A percentile compares a stretch with the other conserved stretches of the same genome.
phyloP scores from a whole-genome alignment of 2,797 vertebrate genomes.

The Synaphobranchus kaupii region DNA sequence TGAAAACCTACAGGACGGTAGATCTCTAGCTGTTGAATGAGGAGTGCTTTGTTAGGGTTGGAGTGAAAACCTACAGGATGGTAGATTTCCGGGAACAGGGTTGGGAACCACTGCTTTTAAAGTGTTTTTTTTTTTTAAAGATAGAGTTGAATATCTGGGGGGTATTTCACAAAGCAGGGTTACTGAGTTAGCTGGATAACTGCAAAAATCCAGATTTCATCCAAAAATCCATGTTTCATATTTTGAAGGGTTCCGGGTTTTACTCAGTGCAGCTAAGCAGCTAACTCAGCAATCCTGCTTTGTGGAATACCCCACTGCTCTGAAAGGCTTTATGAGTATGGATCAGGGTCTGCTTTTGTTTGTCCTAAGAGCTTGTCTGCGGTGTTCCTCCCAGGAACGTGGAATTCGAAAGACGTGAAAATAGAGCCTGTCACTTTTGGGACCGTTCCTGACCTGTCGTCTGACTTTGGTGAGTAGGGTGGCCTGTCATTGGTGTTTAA shows the following conservation, averaged over 20 bases:
- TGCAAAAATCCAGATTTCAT: too few species aligned
- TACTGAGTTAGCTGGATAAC: too few species aligned
- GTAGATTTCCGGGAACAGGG: too few species aligned
- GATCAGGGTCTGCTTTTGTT: not conserved
- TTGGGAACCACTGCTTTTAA: too few species aligned
- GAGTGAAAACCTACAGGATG: too few species aligned
- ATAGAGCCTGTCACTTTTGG: conserved; percentile 32
- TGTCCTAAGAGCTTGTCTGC: not conserved
- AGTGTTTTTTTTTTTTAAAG: too few species aligned
- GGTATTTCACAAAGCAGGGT: not conserved
- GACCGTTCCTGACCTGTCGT: conserved; percentile 25
- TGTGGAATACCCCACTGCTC: not conserved
- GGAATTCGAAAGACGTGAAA: conserved; percentile 28
- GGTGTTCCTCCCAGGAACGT: conserved; percentile 24
- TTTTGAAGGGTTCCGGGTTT: too few species aligned
- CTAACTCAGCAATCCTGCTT: not conserved
- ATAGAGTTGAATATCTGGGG: not conserved
- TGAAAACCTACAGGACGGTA: too few species aligned
- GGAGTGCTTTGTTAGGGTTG: too few species aligned
- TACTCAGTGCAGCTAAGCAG: too few species aligned
- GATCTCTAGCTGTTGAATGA: too few species aligned
- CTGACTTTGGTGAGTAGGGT: conserved; percentile 22
- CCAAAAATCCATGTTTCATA: too few species aligned
- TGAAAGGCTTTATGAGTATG: not conserved
- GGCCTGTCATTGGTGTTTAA: not conserved